Evolutionary conservation across 2,797 vertebrate genomes (phyloP).

Genomic region (Sebastes goodei): DNA sequence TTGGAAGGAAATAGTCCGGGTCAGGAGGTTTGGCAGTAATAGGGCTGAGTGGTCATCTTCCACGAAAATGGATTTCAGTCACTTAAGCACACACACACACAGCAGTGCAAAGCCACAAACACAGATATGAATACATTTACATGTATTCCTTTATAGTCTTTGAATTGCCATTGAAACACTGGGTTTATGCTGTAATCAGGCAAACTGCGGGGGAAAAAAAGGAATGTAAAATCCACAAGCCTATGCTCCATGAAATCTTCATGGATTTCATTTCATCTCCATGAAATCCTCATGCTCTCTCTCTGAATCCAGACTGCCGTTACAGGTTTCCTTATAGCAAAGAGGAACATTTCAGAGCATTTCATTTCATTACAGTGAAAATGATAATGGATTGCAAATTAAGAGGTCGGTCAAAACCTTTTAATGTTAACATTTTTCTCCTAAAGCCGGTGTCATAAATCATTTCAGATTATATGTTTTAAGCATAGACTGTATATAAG

Average conservation of each 20-base stretch:
- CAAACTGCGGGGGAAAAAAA: not conserved
- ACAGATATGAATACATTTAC: not conserved
- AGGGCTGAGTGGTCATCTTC: constrained; percentile 7
- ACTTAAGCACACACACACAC: not conserved
- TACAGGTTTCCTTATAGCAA: not conserved
- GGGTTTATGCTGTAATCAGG: not conserved
- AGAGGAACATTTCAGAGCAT: not conserved
- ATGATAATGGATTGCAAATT: not conserved
- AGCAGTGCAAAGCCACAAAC: not conserved
- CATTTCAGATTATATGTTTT: not conserved
- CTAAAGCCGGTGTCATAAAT: not conserved
- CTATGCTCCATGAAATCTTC: constrained; percentile 13
- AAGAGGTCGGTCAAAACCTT: not conserved
- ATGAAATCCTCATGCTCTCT: constrained; percentile 11
- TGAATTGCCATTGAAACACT: not conserved
- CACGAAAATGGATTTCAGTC: not conserved
- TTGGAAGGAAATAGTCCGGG: not conserved
- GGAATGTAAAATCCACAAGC: not conserved
- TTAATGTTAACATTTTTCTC: not conserved
- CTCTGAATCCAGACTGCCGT: not conserved
- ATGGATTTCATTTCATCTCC: constrained; percentile 27
- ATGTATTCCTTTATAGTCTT: not conserved
- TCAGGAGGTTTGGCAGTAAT: constrained; percentile 16
- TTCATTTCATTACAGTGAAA: not conserved
- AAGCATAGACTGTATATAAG: not conserved